A percentile compares a stretch with the other conserved stretches of the same genome.
phyloP scores from a whole-genome alignment of 2,888 invertebrate genomes.

The Hymenopus coronatus region DNA sequence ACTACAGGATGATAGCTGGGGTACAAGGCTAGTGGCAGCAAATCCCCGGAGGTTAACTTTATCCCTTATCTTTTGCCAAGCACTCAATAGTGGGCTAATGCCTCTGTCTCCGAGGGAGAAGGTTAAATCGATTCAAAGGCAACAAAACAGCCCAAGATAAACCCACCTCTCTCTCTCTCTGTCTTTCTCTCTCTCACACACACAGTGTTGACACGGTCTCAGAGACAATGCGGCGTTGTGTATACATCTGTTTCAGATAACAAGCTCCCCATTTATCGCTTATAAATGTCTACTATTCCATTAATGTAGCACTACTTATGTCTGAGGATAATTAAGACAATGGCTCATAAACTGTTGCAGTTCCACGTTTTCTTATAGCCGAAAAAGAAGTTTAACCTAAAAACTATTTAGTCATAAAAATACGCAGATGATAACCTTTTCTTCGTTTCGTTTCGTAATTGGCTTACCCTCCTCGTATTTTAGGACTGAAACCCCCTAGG shows the following conservation, averaged over 20 bases:
- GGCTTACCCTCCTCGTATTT: too few species aligned
- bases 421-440: too few species aligned
- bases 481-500: too few species aligned
- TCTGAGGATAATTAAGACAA: neutral
- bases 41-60: neutral
- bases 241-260: neutral
- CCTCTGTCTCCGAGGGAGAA: neutral
- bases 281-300: neutral
- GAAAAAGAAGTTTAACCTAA: too few species aligned
- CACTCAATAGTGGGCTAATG: neutral
- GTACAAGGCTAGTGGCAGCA: neutral
- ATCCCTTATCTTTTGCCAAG: neutral
- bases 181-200: neutral
- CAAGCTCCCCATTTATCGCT: neutral
- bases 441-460: too few species aligned
- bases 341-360: too few species aligned
- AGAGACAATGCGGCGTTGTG: neutral
- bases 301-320: neutral
- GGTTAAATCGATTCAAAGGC: neutral
- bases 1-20: neutral
- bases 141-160: neutral
- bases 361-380: too few species aligned
- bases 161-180: neutral
- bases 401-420: too few species aligned
- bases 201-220: neutral